A percentile compares a stretch with the other conserved stretches of the same genome.
Evolutionary conservation across 2,888 invertebrate species (phyloP).

Genomic region (Mamestra brassicae): DNA sequence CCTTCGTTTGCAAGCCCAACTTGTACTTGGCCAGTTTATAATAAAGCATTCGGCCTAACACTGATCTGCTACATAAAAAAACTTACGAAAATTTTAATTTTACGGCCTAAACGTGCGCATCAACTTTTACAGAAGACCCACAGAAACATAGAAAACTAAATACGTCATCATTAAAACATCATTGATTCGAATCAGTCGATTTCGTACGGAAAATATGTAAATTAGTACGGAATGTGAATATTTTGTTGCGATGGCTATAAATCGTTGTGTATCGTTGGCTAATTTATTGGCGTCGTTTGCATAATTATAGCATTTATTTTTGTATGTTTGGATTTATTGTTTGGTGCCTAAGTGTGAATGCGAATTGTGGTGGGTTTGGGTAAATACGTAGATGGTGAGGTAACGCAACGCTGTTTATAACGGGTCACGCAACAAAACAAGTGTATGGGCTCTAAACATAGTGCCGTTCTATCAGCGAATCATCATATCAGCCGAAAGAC

Average conservation of each 20-base stretch:
- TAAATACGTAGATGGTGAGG: not conserved
- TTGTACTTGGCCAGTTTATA: no score
- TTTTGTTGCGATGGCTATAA: slow-evolving; percentile 39
- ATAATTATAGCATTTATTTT: slow-evolving; percentile 66
- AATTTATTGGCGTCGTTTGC: slow-evolving; percentile 58
- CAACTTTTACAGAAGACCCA: slow-evolving; percentile 15
- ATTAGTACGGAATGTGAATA: slow-evolving; percentile 48
- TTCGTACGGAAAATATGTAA: slow-evolving; percentile 49
- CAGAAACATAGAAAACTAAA: slow-evolving; percentile 47
- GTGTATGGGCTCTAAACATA: not conserved
- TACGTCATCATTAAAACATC: slow-evolving; percentile 44
- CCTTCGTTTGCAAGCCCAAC: no score
- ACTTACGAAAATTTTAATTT: not conserved
- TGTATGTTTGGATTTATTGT: slow-evolving; percentile 61
- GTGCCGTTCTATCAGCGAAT: no score
- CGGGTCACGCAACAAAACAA: not conserved
- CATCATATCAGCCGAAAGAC: no score
- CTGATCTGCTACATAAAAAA: no score
- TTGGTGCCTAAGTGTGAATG: slow-evolving; percentile 32
- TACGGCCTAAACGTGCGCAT: not conserved
- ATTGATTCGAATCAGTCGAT: slow-evolving; percentile 54
- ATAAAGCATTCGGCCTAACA: no score
- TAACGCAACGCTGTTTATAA: not conserved
- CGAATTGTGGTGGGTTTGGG: slow-evolving; percentile 23
- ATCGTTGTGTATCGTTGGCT: slow-evolving; percentile 53